phyloP scores from a whole-genome alignment of 2,888 invertebrate genomes.

The Dryobotodes eremita region DNA sequence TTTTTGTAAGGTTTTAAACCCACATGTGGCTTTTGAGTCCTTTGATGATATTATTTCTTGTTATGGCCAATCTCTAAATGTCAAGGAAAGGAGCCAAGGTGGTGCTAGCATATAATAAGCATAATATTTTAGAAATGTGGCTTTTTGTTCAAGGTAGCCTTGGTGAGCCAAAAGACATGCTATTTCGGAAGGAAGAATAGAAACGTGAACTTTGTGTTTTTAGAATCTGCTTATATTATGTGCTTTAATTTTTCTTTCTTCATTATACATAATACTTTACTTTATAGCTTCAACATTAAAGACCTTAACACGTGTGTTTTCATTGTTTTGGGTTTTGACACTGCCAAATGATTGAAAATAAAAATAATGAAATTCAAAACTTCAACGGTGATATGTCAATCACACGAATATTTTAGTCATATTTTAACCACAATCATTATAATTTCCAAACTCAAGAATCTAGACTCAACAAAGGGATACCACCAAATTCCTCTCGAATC shows the following conservation, averaged over 20 bases:
- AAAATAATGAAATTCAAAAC: not conserved
- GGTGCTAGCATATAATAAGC: not conserved
- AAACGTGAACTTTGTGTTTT: not conserved
- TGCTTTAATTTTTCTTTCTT: too few relatives aligned
- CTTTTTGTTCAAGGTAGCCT: not conserved
- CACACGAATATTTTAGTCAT: not conserved
- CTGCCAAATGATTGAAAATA: not conserved
- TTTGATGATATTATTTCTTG: constrained; percentile 17
- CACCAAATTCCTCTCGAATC: not conserved
- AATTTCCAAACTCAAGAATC: not conserved
- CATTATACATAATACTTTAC: not conserved
- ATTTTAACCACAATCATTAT: not conserved
- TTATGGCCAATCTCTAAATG: not conserved
- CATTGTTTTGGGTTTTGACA: not conserved
- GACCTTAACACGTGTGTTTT: not conserved
- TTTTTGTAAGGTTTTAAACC: constrained; percentile 8
- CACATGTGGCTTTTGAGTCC: constrained; percentile 1
- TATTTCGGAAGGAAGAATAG: not conserved
- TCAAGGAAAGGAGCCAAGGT: not conserved
- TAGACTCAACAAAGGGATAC: not conserved
- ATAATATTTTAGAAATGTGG: not conserved
- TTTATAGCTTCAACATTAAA: not conserved
- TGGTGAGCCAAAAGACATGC: not conserved
- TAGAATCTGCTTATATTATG: too few relatives aligned
- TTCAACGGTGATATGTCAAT: not conserved